These are phyloP conservation scores for Drosophila burlai DNA, from an alignment of 1,140 invertebrate genomes.

Conservation along the genomic window DNA sequence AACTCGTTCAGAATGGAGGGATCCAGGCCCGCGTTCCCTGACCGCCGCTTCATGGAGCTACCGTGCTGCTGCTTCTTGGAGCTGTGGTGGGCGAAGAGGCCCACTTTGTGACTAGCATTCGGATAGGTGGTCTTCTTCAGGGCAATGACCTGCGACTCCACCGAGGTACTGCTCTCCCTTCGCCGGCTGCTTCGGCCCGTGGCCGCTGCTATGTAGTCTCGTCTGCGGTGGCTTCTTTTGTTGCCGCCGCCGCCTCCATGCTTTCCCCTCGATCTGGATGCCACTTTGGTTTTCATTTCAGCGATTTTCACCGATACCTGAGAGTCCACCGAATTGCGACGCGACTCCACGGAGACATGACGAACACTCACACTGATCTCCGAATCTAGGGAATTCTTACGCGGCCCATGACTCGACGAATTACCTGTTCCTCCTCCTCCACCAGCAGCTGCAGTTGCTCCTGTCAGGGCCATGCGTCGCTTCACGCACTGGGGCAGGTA, in stretches of 20 bases:
- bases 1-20: slow-evolving; percentile 86
- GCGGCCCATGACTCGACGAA: slow-evolving; percentile 86
- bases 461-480: slow-evolving; percentile 91
- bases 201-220: slow-evolving; percentile 85
- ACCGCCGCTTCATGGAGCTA: slow-evolving; percentile 86
- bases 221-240: slow-evolving; percentile 80
- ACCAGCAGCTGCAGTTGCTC: slow-evolving; percentile 82
- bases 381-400: slow-evolving; percentile 89
- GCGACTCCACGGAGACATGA: slow-evolving; percentile 92
- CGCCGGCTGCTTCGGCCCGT: slow-evolving; percentile 85
- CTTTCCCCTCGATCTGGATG: slow-evolving; percentile 85
- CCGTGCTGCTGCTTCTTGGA: slow-evolving; percentile 73
- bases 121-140: slow-evolving; percentile 81
- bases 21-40: slow-evolving; percentile 87
- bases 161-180: slow-evolving; percentile 91
- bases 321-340: slow-evolving; percentile 93
- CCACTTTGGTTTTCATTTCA: slow-evolving; percentile 91
- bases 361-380: slow-evolving; percentile 92
- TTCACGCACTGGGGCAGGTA: slow-evolving; percentile 94
- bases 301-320: slow-evolving; percentile 92
- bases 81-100: slow-evolving; percentile 85
- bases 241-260: slow-evolving; percentile 79
- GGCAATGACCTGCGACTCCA: slow-evolving; percentile 90
- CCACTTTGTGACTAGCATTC: slow-evolving; percentile 80
- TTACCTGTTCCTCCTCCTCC: slow-evolving; percentile 87